phyloP scores from a whole-genome alignment of 37 sponge, comb jelly and placozoan species.

The Amphimedon queenslandica region DNA sequence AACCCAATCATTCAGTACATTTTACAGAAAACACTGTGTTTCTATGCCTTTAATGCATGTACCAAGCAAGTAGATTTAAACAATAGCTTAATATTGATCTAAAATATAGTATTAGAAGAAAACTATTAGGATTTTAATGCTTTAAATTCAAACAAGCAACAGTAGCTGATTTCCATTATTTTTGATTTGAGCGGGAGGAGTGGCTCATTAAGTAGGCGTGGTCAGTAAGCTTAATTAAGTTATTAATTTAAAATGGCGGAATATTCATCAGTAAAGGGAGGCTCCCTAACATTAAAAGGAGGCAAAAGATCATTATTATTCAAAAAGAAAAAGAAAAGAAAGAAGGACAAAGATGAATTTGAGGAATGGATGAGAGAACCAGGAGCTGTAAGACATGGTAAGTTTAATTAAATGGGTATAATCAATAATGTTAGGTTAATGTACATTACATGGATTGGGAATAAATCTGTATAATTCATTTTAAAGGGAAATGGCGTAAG shows the following conservation, averaged over 20 bases:
- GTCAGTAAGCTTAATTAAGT: not conserved
- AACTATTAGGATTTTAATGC: too few relatives aligned
- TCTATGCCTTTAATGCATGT: too few relatives aligned
- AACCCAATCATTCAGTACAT: too few relatives aligned
- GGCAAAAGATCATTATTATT: not conserved
- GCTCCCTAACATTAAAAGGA: conserved; percentile 59
- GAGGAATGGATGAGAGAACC: conserved; percentile 19
- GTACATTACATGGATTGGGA: not conserved
- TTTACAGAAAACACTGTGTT: too few relatives aligned
- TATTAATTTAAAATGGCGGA: conserved; percentile 21
- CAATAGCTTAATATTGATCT: too few relatives aligned
- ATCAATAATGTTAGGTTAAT: not conserved
- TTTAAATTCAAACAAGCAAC: too few relatives aligned
- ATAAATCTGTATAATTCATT: not conserved
- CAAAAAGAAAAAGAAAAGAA: conserved; percentile 19
- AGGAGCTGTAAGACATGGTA: conserved; percentile 23
- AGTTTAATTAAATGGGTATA: conserved; percentile 3
- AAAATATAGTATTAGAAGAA: too few relatives aligned
- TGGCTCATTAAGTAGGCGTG: not conserved
- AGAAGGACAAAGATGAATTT: conserved; percentile 16
- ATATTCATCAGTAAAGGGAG: conserved; percentile 41
- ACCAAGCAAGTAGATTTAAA: too few relatives aligned
- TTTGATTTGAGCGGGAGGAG: too few relatives aligned
- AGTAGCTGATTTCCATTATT: too few relatives aligned
- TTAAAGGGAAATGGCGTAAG: conserved; percentile 58